Percentiles rank a stretch among this genome's conserved stretches.
phyloP scores from a whole-genome alignment of 1,140 invertebrate genomes.

The Acarapis woodi region DNA sequence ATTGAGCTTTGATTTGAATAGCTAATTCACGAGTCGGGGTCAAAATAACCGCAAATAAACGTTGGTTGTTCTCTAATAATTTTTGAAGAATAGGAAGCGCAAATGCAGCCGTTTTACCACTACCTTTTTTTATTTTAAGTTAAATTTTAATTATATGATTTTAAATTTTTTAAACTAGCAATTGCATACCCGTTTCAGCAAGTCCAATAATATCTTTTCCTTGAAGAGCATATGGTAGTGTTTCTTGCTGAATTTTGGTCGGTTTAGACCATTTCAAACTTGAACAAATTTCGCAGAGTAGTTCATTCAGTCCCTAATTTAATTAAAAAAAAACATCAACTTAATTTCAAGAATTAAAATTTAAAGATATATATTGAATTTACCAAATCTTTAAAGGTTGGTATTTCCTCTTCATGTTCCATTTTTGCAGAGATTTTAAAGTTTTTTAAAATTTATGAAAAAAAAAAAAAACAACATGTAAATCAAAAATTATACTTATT shows the following conservation, averaged over 20 bases:
- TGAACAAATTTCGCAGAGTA: slow-evolving; percentile 63
- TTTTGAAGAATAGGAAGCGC: slow-evolving; percentile 77
- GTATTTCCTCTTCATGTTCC: no score
- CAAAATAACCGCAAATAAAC: slow-evolving; percentile 71
- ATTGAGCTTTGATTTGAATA: slow-evolving; percentile 29
- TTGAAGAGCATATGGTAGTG: slow-evolving; percentile 60
- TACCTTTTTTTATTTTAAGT: no score
- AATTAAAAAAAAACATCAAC: not conserved
- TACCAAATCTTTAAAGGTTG: no score
- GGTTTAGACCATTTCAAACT: slow-evolving; percentile 74
- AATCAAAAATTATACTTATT: no score
- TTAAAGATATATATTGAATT: no score
- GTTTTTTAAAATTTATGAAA: no score
- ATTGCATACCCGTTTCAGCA: slow-evolving; percentile 82
- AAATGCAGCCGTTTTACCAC: slow-evolving; percentile 92
- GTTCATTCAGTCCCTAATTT: slow-evolving; percentile 43
- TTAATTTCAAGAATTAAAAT: no score
- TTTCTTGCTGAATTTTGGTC: slow-evolving; percentile 74
- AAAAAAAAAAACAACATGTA: no score
- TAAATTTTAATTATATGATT: no score
- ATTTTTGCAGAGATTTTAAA: no score
- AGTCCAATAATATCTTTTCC: slow-evolving; percentile 72
- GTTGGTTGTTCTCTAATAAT: slow-evolving; percentile 58
- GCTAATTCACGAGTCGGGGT: slow-evolving; percentile 92
- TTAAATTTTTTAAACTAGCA: not conserved